A percentile compares a stretch with the other conserved stretches of the same genome.
Conservation (phyloP, 2,888 invertebrate species). For the Cistogaster globosa region DNA sequence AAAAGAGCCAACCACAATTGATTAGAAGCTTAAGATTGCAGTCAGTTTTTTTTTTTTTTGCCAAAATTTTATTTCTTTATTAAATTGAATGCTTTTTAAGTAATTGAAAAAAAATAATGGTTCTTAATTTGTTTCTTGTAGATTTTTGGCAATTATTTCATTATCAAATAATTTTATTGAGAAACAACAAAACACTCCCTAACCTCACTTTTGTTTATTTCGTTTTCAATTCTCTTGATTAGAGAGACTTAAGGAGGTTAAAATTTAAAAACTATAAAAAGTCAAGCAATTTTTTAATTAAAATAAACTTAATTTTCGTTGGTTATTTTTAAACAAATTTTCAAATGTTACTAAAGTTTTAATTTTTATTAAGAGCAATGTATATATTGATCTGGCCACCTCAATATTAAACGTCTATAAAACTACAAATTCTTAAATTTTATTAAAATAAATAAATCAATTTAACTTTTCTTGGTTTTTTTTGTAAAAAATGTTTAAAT, state of each 20-base stretch:
- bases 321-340: no score
- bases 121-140: background rate
- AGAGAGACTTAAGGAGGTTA: background rate
- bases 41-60: constrained; percentile 9
- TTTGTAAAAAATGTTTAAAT: no score
- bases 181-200: constrained; percentile 45
- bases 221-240: background rate
- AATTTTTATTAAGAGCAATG: background rate
- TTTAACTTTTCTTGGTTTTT: background rate
- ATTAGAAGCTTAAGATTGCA: constrained; percentile 59
- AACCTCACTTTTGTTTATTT: constrained; percentile 12
- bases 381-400: constrained; percentile 20
- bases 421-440: constrained; percentile 1
- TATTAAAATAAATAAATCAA: no score
- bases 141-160: constrained; percentile 39
- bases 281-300: no score
- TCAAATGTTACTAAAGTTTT: no score
- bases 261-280: no score
- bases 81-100: background rate
- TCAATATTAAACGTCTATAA: background rate
- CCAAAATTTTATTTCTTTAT: constrained; percentile 32
- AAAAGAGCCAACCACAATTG: constrained; percentile 37
- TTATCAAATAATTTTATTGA: constrained; percentile 42
- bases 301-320: background rate
- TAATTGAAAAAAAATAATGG: constrained; percentile 40